These are phyloP conservation scores for Picus viridis DNA, from an alignment of 2,797 vertebrate species.

Conservation along the genomic window DNA sequence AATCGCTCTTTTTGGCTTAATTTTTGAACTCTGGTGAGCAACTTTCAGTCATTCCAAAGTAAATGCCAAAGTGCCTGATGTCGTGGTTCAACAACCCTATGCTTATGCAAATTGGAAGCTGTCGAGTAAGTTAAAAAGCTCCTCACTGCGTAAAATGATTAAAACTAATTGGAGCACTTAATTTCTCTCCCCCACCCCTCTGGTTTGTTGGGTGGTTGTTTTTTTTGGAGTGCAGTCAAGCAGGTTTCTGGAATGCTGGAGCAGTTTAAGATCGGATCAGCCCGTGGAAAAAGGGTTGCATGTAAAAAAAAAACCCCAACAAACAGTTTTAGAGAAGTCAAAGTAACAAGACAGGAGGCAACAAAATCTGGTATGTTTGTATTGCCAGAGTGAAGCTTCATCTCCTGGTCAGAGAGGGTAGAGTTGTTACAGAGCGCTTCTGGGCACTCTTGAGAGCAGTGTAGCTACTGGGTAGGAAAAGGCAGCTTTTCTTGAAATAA, in stretches of 20 bases:
- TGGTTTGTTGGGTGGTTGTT: not conserved
- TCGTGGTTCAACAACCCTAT: conserved; percentile 31
- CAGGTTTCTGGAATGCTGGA: conserved; percentile 61
- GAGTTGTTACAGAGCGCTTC: not conserved
- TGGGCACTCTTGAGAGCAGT: not conserved
- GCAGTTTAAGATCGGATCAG: conserved; percentile 56
- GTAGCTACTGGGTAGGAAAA: not conserved
- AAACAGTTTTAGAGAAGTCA: conserved; percentile 13
- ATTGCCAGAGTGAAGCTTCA: not conserved
- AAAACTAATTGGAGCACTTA: conserved; percentile 75
- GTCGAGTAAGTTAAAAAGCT: conserved; percentile 61
- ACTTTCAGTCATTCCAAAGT: conserved; percentile 25
- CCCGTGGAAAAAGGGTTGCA: conserved; percentile 30
- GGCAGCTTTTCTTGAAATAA: not conserved
- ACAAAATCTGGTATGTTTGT: not conserved
- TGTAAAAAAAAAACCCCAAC: not conserved
- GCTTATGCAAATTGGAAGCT: conserved; percentile 60
- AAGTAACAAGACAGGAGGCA: not conserved
- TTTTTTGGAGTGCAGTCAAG: conserved; percentile 67
- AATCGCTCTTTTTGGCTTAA: conserved; percentile 40
- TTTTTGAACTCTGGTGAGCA: conserved; percentile 53
- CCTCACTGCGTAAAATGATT: conserved; percentile 54
- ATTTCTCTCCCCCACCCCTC: conserved; percentile 64
- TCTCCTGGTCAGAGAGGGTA: not conserved
- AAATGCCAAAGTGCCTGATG: conserved; percentile 26